A percentile compares a stretch with the other conserved stretches of the same genome.
These are phyloP conservation scores for Perithous albicinctus DNA, from an alignment of 2,888 invertebrate genomes.

Conservation along the genomic window DNA sequence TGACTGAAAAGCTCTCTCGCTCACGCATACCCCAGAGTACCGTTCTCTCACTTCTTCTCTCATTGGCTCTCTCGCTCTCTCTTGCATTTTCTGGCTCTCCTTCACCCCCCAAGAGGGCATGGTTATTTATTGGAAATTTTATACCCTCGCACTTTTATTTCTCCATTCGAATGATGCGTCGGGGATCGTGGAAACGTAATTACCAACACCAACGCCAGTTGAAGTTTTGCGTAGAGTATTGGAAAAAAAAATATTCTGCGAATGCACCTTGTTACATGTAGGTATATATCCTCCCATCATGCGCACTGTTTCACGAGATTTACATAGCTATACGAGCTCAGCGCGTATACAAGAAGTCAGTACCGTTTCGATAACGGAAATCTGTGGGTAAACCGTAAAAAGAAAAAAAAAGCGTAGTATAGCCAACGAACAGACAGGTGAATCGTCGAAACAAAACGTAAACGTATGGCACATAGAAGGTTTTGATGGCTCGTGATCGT, in stretches of 20 bases:
- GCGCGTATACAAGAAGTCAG: conserved; percentile 39
- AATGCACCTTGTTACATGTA: conserved; percentile 16
- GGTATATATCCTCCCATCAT: conserved; percentile 34
- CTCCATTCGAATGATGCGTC: conserved; percentile 46
- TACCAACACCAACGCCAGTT: conserved; percentile 51
- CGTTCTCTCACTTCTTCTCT: conserved; percentile 18
- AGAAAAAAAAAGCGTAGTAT: conserved; percentile 46
- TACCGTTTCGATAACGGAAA: conserved; percentile 27
- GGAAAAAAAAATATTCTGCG: conserved; percentile 14
- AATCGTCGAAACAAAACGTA: conserved; percentile 33
- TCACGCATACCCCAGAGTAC: conserved; percentile 13
- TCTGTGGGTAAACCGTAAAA: conserved; percentile 43
- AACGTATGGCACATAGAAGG: conserved; percentile 4
- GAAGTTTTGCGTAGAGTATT: conserved; percentile 25
- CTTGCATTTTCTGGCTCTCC: conserved; percentile 46
- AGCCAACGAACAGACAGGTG: conserved; percentile 44
- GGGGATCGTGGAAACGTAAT: conserved; percentile 59
- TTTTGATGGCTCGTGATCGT: conserved; percentile 59
- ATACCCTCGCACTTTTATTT: conserved; percentile 66
- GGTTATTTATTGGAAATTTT: conserved; percentile 71
- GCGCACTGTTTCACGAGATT: conserved; percentile 34
- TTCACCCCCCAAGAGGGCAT: conserved; percentile 62
- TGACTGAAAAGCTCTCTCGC: conserved; percentile 68
- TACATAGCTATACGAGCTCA: conserved; percentile 15
- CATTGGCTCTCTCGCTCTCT: too few species aligned